Evolutionary conservation across 2,888 invertebrate species (phyloP).

Genomic region (Prosopocoilus inquinatus): DNA sequence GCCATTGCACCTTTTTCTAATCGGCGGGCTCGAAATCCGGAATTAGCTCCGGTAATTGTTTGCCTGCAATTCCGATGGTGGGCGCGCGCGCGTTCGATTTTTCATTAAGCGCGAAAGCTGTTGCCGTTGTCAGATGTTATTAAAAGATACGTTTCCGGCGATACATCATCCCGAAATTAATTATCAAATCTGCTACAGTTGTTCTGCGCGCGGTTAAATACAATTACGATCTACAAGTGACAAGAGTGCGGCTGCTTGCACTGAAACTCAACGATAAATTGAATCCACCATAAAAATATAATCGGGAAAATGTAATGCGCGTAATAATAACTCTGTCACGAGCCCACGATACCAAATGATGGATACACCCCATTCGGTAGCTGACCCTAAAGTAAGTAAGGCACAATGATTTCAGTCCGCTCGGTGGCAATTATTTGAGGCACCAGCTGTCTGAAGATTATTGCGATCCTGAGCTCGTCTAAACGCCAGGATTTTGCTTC

Average conservation of each 20-base stretch:
- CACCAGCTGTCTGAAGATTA: conserved; percentile 20
- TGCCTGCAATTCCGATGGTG: too few species aligned
- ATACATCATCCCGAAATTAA: conserved; percentile 2
- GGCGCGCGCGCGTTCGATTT: too few species aligned
- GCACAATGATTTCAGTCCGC: conserved; percentile 11
- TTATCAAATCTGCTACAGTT: conserved; percentile 1
- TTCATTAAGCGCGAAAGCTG: too few species aligned
- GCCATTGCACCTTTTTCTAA: too few species aligned
- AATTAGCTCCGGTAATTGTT: too few species aligned
- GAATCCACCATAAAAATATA: neutral
- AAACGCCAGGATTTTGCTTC: neutral
- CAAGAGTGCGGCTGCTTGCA: neutral
- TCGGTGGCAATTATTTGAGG: conserved; percentile 13
- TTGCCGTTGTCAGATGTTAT: too few species aligned
- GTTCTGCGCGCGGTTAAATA: neutral
- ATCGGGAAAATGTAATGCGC: neutral
- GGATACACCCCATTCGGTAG: conserved; percentile 24
- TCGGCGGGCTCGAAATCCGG: too few species aligned
- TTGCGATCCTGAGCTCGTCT: conserved; percentile 10
- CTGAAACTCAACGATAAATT: neutral
- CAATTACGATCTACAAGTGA: neutral
- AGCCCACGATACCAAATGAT: conserved; percentile 31
- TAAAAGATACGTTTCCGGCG: neutral
- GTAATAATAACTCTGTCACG: conserved; percentile 22
- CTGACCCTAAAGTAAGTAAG: neutral